Evolutionary conservation across 2,797 vertebrate genomes (phyloP).

Genomic region (Myotis findleyi): DNA sequence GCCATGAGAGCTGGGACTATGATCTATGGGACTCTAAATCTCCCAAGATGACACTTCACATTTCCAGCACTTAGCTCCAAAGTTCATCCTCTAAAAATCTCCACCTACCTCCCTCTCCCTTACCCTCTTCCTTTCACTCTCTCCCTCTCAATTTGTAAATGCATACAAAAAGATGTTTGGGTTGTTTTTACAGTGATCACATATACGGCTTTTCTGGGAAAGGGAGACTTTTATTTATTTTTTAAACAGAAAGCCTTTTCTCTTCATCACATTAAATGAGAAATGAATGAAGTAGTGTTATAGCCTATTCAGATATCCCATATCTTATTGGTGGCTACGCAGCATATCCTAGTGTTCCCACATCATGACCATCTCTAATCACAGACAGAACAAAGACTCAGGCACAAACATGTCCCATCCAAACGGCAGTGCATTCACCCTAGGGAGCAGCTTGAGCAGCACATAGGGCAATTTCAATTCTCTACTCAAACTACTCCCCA

Average conservation of each 20-base stretch:
- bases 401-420: neutral
- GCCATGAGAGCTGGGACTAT: neutral
- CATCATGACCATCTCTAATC: neutral
- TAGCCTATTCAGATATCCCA: neutral
- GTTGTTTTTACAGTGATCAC: constrained; percentile 33
- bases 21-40: neutral
- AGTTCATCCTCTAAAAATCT: neutral
- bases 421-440: neutral
- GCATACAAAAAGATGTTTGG: neutral
- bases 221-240: neutral
- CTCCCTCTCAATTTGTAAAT: constrained; percentile 20
- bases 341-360: neutral
- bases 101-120: neutral
- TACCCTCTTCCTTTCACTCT: neutral
- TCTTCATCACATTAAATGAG: neutral
- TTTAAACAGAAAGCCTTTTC: constrained; percentile 18
- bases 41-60: neutral
- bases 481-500: neutral
- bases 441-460: neutral
- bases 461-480: neutral
- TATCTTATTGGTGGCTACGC: constrained; percentile 37
- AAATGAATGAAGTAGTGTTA: constrained; percentile 4
- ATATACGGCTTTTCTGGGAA: neutral
- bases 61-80: neutral
- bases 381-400: constrained; percentile 20